phyloP scores from a whole-genome alignment of 1,140 invertebrate species.

The Diploscapter pachys region DNA sequence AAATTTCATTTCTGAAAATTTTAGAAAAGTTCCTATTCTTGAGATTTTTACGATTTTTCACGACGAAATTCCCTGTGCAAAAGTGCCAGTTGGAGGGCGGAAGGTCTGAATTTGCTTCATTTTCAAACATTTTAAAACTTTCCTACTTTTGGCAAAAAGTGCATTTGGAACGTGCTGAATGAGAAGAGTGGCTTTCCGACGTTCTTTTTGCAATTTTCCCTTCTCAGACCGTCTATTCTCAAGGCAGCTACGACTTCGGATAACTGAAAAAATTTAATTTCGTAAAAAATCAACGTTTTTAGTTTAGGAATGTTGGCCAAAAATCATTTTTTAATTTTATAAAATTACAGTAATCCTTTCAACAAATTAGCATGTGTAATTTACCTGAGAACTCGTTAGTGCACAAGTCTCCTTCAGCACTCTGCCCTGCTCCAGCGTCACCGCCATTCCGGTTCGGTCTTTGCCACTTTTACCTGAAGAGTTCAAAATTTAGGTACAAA shows the following conservation, averaged over 20 bases:
- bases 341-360: neutral
- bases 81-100: conserved; percentile 53
- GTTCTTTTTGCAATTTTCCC: conserved; percentile 57
- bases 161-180: conserved; percentile 57
- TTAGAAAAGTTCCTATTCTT: neutral
- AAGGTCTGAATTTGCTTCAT: conserved; percentile 27
- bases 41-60: neutral
- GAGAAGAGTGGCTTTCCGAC: conserved; percentile 55
- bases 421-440: conserved; percentile 54
- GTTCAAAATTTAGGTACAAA: too few relatives aligned
- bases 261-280: too few relatives aligned
- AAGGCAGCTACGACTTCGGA: conserved; percentile 46
- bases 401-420: conserved; percentile 50
- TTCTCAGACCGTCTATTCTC: conserved; percentile 49
- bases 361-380: neutral
- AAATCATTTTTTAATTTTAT: neutral
- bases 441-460: conserved; percentile 56
- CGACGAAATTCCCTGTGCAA: conserved; percentile 39
- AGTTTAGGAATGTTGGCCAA: conserved; percentile 4
- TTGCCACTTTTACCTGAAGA: conserved; percentile 36
- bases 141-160: conserved; percentile 50
- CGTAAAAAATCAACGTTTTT: neutral
- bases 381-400: conserved; percentile 47
- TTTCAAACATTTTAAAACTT: neutral
- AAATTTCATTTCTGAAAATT: neutral